phyloP scores from a whole-genome alignment of 2,888 invertebrate genomes.

The Halictus ligatus region DNA sequence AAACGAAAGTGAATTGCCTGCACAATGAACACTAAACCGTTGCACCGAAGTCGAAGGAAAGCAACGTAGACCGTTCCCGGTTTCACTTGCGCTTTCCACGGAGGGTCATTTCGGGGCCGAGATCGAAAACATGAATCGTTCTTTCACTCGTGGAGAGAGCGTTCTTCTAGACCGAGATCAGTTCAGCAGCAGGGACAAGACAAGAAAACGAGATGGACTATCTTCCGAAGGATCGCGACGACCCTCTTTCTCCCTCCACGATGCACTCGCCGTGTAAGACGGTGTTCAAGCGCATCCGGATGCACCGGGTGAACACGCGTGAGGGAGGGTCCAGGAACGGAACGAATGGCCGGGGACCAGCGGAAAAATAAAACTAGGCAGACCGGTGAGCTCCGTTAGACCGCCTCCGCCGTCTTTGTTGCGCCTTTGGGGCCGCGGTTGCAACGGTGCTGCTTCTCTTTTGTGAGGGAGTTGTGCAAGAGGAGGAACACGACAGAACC shows the following conservation, averaged over 20 bases:
- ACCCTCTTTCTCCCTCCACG: neutral
- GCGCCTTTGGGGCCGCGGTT: neutral
- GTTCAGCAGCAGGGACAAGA: neutral
- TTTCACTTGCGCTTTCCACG: neutral
- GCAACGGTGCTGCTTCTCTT: neutral
- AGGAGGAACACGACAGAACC: constrained; percentile 65
- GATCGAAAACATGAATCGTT: neutral
- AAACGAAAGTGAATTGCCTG: no score
- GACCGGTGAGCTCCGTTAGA: constrained; percentile 75
- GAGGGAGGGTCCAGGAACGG: constrained; percentile 63
- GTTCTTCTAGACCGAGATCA: neutral
- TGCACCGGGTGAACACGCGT: constrained; percentile 45
- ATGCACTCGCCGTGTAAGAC: neutral
- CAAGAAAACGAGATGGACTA: constrained; percentile 35
- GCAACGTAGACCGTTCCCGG: neutral
- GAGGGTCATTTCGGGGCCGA: no score
- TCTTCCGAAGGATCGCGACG: constrained; percentile 1
- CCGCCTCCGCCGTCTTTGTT: constrained; percentile 60
- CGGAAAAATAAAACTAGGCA: constrained; percentile 76
- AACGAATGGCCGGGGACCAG: constrained; percentile 69
- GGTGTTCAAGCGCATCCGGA: constrained; percentile 1
- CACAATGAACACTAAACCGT: neutral
- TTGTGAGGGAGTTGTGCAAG: constrained; percentile 38
- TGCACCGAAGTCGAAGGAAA: neutral
- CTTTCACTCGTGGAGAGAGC: neutral